Conservation (phyloP, 1,140 invertebrate genomes). For the Holcopasites calliopsidis region DNA sequence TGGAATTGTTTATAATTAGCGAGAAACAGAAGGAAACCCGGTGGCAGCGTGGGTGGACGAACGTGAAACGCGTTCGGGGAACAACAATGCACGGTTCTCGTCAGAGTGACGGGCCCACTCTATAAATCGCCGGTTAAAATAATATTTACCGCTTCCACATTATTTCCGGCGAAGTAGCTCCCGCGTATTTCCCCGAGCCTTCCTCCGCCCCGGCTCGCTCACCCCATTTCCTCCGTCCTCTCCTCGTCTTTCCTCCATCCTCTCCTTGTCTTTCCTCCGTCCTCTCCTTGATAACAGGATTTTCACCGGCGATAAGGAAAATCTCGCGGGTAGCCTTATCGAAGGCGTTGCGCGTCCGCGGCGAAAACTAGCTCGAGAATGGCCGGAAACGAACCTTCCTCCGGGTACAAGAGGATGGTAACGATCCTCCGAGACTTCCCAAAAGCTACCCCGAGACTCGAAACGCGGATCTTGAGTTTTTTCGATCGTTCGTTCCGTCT, state of each 20-base stretch:
- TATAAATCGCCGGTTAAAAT: constrained; percentile 63
- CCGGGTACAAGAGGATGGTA: neutral
- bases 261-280: neutral
- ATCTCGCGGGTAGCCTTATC: constrained; percentile 2
- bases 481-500: too few species aligned
- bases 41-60: neutral
- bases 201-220: too few species aligned
- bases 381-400: constrained; percentile 22
- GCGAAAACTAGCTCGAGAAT: constrained; percentile 5
- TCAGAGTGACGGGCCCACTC: constrained; percentile 62
- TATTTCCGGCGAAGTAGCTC: constrained; percentile 51
- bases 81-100: constrained; percentile 73
- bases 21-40: neutral
- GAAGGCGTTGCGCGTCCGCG: neutral
- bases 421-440: neutral
- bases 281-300: constrained; percentile 10
- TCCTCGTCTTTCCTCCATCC: neutral
- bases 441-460: neutral
- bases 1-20: constrained; percentile 41
- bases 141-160: constrained; percentile 61
- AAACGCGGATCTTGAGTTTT: too few species aligned
- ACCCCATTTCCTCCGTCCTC: neutral
- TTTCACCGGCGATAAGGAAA: constrained; percentile 15
- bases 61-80: neutral
- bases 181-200: neutral